These are phyloP conservation scores for Zygothrica quintamaculata DNA, from an alignment of 2,888 invertebrate species.

Conservation along the genomic window DNA sequence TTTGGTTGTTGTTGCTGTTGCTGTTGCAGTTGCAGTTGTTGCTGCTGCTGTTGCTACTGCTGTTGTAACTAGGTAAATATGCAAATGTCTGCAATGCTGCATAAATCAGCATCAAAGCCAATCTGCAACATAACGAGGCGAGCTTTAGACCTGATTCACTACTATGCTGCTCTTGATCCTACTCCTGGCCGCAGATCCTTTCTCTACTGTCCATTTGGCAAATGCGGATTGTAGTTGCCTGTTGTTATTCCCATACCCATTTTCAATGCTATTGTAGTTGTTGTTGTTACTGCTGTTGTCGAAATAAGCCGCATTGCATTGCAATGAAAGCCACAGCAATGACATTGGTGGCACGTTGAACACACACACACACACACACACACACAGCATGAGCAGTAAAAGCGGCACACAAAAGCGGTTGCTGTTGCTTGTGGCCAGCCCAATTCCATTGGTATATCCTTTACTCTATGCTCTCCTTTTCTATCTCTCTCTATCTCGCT, in stretches of 20 bases:
- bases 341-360: slow-evolving; percentile 39
- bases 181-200: neutral
- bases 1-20: slow-evolving; percentile 46
- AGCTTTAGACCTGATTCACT: slow-evolving; percentile 16
- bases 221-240: slow-evolving; percentile 21
- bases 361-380: too few species aligned
- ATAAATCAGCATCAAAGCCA: slow-evolving; percentile 32
- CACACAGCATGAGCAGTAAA: neutral
- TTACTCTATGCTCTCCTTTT: slow-evolving; percentile 27
- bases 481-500: slow-evolving; percentile 18
- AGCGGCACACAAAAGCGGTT: slow-evolving; percentile 23
- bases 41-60: slow-evolving; percentile 10
- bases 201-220: neutral
- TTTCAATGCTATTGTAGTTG: slow-evolving; percentile 18
- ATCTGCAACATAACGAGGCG: slow-evolving; percentile 45
- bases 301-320: slow-evolving; percentile 68
- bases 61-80: slow-evolving; percentile 42
- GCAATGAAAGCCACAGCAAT: slow-evolving; percentile 48
- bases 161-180: slow-evolving; percentile 1
- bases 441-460: too few species aligned
- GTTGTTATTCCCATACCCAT: neutral
- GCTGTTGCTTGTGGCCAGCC: slow-evolving; percentile 31
- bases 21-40: too few species aligned
- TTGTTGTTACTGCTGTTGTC: slow-evolving; percentile 29
- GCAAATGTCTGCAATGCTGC: slow-evolving; percentile 50